Base-by-base conservation (phyloP, 2,888 invertebrate species). In the Lordiphosa andalusiaca region DNA sequence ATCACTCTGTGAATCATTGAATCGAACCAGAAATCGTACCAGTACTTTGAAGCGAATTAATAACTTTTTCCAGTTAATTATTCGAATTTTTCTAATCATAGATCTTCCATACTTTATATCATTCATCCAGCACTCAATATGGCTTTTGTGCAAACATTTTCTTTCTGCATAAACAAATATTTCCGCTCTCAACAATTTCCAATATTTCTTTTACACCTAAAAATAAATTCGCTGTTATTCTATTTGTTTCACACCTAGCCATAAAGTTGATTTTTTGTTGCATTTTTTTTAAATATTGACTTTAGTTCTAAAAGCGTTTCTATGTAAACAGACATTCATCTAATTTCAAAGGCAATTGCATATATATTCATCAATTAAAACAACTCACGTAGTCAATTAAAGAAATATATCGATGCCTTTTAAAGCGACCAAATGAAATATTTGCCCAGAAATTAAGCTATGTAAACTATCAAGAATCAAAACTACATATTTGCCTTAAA, bases 161-260 rank as follows among this genome's bases (percentile, higher is more conserved):
- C 50, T 30, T 33, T 64, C 44, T n/a, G 72, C 70, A 75, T 80
- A 75, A 83, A 80, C 76, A 76, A 61, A 59, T 64, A 60, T 66
- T 73, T 77, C 76, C 76, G 66, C 41, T 80, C 41, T 39, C 25
- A n/a, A 53, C 48, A 38, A 61, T 41, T 56, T 63, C 37, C 39
- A 33, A 10, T 9, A 44, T 44, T 33, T 44, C 59, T 63, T 77
- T 61, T 54, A 54, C 62, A 67, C 58, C 40, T 58, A 41, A 60
- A 64, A 13, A 53, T 55, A 49, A 62, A 64, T 62, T 62, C 5
- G 6, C 10, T 73, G 50, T 54, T 49, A 60, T 62, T 72, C 50
- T 59, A 81, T 84, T 76, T 71, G 63, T 67, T 66, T 78, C 84
- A 58, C 77, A 78, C 84, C 77, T 71, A 76, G 13, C 71, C 81